phyloP scores from a whole-genome alignment of 2,113 vertebrate genomes.

The Limnothrissa miodon region DNA sequence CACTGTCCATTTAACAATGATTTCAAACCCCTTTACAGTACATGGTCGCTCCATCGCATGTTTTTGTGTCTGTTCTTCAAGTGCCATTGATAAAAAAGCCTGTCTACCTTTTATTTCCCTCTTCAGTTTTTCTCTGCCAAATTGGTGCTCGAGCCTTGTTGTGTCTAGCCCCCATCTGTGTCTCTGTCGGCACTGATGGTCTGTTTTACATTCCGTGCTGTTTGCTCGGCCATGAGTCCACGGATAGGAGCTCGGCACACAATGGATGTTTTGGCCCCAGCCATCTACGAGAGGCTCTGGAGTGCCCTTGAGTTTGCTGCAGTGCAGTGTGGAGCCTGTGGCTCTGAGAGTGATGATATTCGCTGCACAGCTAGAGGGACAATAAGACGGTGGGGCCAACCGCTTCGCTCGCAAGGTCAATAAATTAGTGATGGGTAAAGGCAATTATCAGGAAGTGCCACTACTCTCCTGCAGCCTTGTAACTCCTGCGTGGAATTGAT shows the following conservation, averaged over 20 bases:
- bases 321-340: not conserved
- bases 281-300: not conserved
- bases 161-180: too few relatives aligned
- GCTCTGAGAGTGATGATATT: not conserved
- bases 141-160: too few relatives aligned
- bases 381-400: not conserved
- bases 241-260: not conserved
- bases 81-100: too few relatives aligned
- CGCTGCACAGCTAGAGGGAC: not conserved
- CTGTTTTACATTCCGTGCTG: not conserved
- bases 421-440: too few relatives aligned
- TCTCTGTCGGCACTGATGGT: not conserved
- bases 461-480: too few relatives aligned
- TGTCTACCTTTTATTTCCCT: not conserved
- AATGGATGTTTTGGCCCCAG: not conserved
- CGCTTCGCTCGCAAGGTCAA: too few relatives aligned
- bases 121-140: not conserved
- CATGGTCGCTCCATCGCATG: not conserved
- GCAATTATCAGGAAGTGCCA: conserved; percentile 7
- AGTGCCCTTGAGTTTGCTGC: not conserved
- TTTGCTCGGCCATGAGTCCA: not conserved
- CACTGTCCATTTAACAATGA: not conserved
- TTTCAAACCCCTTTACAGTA: not conserved
- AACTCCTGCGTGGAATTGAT: too few relatives aligned
- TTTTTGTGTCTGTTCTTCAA: too few relatives aligned